Evolutionary conservation across 2,113 vertebrate species (phyloP).

Genomic region (Paramisgurnus dabryanus): DNA sequence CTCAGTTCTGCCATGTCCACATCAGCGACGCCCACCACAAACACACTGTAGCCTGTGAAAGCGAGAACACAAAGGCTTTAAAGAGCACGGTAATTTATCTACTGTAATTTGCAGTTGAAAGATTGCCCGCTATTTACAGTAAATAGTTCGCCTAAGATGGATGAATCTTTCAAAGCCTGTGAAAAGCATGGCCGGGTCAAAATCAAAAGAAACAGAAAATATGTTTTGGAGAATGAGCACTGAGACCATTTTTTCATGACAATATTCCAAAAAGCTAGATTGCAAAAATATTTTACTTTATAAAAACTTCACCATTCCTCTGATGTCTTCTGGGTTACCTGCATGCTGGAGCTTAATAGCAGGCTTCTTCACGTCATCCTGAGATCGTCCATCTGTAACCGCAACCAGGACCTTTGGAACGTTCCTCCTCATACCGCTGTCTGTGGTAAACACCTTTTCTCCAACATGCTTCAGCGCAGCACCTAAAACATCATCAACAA

Average conservation of each 20-base stretch:
- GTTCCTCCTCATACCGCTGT: slow-evolving; percentile 91
- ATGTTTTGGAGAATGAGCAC: too few species aligned
- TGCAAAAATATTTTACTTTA: too few species aligned
- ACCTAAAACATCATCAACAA: slow-evolving; percentile 70
- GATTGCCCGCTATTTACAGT: too few species aligned
- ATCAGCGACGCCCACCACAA: slow-evolving; percentile 95
- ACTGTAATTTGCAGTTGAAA: not conserved
- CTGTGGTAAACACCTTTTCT: slow-evolving; percentile 90
- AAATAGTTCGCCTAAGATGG: too few species aligned
- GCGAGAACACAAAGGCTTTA: slow-evolving; percentile 3
- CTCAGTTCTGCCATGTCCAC: slow-evolving; percentile 89
- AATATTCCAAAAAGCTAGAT: too few species aligned
- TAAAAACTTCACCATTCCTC: too few species aligned
- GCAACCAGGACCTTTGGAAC: slow-evolving; percentile 97
- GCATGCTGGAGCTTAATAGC: slow-evolving; percentile 89
- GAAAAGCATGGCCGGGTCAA: too few species aligned
- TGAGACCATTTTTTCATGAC: too few species aligned
- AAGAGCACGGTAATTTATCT: not conserved
- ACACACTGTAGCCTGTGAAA: slow-evolving; percentile 90
- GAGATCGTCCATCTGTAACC: slow-evolving; percentile 95
- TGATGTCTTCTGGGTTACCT: slow-evolving; percentile 70
- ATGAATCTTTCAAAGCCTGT: too few species aligned
- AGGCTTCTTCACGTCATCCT: slow-evolving; percentile 95
- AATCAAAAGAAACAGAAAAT: too few species aligned
- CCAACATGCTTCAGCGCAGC: slow-evolving; percentile 89